Evolutionary conservation across 2,113 vertebrate species (phyloP).

Genomic region (Colaptes auratus): DNA sequence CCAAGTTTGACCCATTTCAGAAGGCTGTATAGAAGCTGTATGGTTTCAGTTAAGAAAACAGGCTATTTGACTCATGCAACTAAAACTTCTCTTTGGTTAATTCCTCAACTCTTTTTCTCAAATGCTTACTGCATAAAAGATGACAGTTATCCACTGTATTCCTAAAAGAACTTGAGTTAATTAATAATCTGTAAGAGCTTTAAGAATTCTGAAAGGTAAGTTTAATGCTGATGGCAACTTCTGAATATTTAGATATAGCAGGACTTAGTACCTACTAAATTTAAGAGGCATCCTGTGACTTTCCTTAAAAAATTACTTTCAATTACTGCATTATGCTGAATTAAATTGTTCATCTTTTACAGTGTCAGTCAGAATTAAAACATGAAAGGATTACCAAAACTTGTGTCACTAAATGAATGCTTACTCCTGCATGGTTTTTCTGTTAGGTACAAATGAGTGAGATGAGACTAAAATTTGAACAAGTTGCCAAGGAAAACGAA

Average conservation of each 20-base stretch:
- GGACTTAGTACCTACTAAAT: neutral
- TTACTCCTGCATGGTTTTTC: constrained; percentile 1
- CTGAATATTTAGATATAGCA: neutral
- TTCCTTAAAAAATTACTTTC: neutral
- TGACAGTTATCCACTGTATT: neutral
- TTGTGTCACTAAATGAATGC: neutral
- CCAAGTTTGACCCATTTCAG: neutral
- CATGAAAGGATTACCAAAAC: neutral
- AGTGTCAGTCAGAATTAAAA: neutral
- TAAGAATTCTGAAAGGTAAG: neutral
- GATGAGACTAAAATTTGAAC: constrained; percentile 85
- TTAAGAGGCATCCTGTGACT: neutral
- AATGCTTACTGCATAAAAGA: neutral
- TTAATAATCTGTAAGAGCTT: neutral
- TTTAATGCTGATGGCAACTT: neutral
- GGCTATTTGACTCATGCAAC: neutral
- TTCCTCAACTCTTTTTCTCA: neutral
- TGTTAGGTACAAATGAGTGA: constrained; percentile 83
- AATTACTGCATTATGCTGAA: neutral
- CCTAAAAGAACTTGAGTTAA: neutral
- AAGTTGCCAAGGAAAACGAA: constrained; percentile 90
- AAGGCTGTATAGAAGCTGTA: neutral
- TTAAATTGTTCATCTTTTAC: neutral
- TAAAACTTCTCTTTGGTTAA: neutral
- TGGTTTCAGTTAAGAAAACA: neutral